A percentile compares a stretch with the other conserved stretches of the same genome.
These are phyloP conservation scores for Orthonychiurus folsomi DNA, from an alignment of 2,888 invertebrate genomes.

Conservation along the genomic window DNA sequence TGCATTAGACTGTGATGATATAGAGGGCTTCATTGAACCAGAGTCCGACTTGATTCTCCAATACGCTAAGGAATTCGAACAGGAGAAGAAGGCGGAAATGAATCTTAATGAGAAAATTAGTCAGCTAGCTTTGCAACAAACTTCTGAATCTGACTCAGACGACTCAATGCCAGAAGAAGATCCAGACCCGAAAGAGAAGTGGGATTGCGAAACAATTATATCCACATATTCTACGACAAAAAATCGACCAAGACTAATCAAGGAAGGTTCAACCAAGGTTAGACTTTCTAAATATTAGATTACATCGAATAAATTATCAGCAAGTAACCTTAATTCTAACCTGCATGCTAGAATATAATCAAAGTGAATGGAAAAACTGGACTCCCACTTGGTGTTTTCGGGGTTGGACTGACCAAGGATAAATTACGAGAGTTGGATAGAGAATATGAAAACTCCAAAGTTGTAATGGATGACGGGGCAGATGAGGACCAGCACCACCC, in stretches of 20 bases:
- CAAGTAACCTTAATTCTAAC: conserved; percentile 16
- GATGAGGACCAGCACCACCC: too few species aligned
- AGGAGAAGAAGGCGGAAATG: conserved; percentile 48
- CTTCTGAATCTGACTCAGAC: conserved; percentile 42
- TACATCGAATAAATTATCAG: neutral
- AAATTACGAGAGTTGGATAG: conserved; percentile 52
- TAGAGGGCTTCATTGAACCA: conserved; percentile 66
- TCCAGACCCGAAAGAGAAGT: conserved; percentile 55
- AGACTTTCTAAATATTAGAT: neutral
- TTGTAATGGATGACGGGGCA: too few species aligned
- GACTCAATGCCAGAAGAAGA: conserved; percentile 17
- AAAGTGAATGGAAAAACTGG: conserved; percentile 54
- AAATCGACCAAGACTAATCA: conserved; percentile 81
- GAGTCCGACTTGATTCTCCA: conserved; percentile 61
- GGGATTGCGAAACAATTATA: conserved; percentile 86
- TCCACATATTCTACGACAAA: conserved; percentile 84
- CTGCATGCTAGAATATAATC: conserved; percentile 30
- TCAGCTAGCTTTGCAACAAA: conserved; percentile 39
- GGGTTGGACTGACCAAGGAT: conserved; percentile 57
- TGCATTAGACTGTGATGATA: conserved; percentile 79
- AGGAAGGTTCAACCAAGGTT: conserved; percentile 51
- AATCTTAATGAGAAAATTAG: conserved; percentile 31
- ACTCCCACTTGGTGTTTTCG: conserved; percentile 59
- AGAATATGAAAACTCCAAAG: conserved; percentile 26
- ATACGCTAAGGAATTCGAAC: conserved; percentile 67